A percentile compares a stretch with the other conserved stretches of the same genome.
phyloP scores from a whole-genome alignment of 1,140 invertebrate genomes.

The Akabosia matsudoensis region DNA sequence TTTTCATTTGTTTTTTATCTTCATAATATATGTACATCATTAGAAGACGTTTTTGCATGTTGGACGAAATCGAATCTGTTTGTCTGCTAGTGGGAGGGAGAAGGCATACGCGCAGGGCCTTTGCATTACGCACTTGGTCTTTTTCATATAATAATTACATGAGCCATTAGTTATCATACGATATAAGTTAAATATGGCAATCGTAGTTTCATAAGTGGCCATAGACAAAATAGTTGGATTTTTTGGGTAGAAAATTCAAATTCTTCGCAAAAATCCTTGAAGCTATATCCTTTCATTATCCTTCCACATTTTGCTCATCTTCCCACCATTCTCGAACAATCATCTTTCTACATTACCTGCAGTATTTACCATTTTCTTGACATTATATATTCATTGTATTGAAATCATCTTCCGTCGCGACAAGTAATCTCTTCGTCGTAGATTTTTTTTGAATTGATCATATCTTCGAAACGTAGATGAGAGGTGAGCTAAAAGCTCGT shows the following conservation, averaged over 20 bases:
- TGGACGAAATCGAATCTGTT: conserved; percentile 3
- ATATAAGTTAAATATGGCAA: too few species aligned
- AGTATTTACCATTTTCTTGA: neutral
- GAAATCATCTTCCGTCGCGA: neutral
- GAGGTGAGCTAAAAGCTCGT: too few species aligned
- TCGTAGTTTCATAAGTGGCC: too few species aligned
- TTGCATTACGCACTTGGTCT: neutral
- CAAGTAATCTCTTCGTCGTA: neutral
- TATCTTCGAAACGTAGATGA: neutral
- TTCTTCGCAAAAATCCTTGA: too few species aligned
- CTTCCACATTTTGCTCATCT: neutral
- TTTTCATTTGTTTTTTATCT: neutral
- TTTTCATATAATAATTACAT: neutral
- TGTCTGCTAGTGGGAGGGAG: neutral
- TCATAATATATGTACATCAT: neutral
- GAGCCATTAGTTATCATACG: neutral
- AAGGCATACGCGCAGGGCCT: neutral
- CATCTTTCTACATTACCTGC: too few species aligned
- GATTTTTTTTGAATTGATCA: neutral
- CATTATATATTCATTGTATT: conserved; percentile 8
- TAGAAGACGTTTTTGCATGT: neutral
- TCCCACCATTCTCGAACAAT: too few species aligned
- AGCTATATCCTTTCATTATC: neutral
- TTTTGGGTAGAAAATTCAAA: too few species aligned
- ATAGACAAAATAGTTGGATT: too few species aligned